phyloP scores from a whole-genome alignment of 2,888 invertebrate species.

The Dichetophora obliterata region DNA sequence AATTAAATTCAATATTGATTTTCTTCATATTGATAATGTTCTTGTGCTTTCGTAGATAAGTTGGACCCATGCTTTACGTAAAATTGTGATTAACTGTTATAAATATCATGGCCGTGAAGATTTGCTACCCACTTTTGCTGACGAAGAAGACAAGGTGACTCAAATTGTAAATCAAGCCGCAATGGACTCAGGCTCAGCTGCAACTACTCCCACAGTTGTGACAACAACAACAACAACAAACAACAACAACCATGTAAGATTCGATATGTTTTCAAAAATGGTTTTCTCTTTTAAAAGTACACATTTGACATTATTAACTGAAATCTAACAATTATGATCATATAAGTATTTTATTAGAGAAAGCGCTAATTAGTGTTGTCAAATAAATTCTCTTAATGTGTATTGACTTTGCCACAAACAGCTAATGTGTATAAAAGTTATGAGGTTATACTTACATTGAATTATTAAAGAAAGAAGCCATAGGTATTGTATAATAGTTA shows the following conservation, averaged over 20 bases:
- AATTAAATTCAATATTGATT: not conserved
- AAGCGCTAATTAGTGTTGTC: no score
- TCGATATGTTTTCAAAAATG: not conserved
- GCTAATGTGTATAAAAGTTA: no score
- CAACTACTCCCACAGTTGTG: constrained; percentile 58
- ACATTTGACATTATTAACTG: no score
- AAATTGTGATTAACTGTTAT: constrained; percentile 98
- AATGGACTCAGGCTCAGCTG: constrained; percentile 48
- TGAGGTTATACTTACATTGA: no score
- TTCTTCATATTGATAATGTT: not conserved
- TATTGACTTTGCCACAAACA: no score
- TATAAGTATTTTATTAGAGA: no score
- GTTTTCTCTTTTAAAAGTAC: no score
- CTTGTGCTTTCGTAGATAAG: constrained; percentile 82
- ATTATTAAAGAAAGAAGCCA: no score
- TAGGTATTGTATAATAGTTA: no score
- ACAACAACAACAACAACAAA: constrained; percentile 54
- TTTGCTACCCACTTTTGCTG: constrained; percentile 92
- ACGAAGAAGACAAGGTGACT: constrained; percentile 87
- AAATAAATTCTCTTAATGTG: no score
- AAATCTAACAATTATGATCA: no score
- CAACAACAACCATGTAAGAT: constrained; percentile 54
- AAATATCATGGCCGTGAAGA: constrained; percentile 97
- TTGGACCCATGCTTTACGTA: constrained; percentile 96
- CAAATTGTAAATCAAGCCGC: constrained; percentile 56